These are phyloP conservation scores for Sceliomorpha sp. DNA, from an alignment of 2,888 invertebrate species.

Conservation along the genomic window DNA sequence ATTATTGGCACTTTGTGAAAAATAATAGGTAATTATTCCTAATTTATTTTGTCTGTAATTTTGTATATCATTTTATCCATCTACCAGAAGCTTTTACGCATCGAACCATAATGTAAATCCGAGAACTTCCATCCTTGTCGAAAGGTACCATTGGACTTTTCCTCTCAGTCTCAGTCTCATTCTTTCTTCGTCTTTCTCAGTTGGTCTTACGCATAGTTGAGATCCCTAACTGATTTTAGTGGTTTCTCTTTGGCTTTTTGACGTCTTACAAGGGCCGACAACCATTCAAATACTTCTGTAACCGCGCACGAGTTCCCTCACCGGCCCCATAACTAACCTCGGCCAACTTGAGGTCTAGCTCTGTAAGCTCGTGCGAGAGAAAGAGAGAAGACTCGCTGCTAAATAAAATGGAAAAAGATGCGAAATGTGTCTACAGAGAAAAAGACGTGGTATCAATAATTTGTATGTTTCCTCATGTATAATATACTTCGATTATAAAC, in stretches of 20 bases:
- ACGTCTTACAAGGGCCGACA: conserved; percentile 79
- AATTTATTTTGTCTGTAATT: too few species aligned
- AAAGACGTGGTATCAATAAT: conserved; percentile 36
- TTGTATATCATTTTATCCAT: conserved; percentile 42
- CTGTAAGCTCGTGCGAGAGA: conserved; percentile 47
- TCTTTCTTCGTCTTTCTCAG: conserved; percentile 42
- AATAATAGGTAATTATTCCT: too few species aligned
- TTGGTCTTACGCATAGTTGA: conserved; percentile 72
- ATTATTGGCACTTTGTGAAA: too few species aligned
- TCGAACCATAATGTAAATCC: conserved; percentile 40
- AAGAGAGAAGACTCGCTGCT: conserved; percentile 55
- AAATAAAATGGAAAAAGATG: conserved; percentile 49
- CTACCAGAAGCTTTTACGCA: conserved; percentile 34
- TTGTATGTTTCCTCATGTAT: conserved; percentile 49
- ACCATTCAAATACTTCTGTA: conserved; percentile 78
- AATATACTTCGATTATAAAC: too few species aligned
- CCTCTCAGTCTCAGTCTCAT: conserved; percentile 45
- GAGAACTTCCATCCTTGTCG: conserved; percentile 45
- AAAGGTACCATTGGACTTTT: conserved; percentile 29
- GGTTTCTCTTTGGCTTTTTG: conserved; percentile 80
- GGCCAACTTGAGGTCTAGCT: conserved; percentile 67
- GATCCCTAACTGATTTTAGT: conserved; percentile 80
- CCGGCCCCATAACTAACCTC: conserved; percentile 77
- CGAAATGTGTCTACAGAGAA: conserved; percentile 29
- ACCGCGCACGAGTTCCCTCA: conserved; percentile 68